Evolutionary conservation across 2,888 invertebrate species (phyloP), one percentile per base, ranked within the genome.

Genomic region (Zaprionus lineosus): DNA sequence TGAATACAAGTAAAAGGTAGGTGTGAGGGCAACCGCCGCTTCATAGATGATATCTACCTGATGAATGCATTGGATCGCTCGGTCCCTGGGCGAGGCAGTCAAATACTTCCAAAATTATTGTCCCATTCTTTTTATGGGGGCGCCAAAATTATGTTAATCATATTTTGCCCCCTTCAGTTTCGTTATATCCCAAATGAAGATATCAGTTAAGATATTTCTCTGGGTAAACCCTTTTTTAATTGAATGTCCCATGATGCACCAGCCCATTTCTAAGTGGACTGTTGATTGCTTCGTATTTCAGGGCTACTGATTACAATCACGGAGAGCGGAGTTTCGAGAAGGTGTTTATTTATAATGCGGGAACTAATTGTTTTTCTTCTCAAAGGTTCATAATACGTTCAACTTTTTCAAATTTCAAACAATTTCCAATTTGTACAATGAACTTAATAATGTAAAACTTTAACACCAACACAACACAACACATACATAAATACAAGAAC

Each of bases 101-200:
- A 77, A 67, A 79, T 67, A 73, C 74, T 55, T 76, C 63, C 78
- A 75, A 78, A 74, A 78, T 73, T 82, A 73, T 53, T 53, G 24
- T 43, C 37, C 6, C 16, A 15, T 16, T 44, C 43, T 48, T 57
- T 64, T 53, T 51, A 41, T 55, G 64, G 39, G 68, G 79, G 76
- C 71, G 79, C 79, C 73, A 65, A 83, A 81, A 67, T 58, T 47
- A 62, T 83, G 52, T 62, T 72, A 72, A 79, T 50, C 46, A 9
- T 43, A 0, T 6, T 19, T 8, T 18, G 47, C n/a, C 33, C 16
- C 11, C 21, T 34, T 28, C 29, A 41, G n/a, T 15, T 21, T 41
- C 40, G 19, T 46, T 43, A 46, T 39, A n/a, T n/a, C n/a, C n/a
- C n/a, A 70, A 71, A 76, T 66, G 40, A 60, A 60, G 65, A 26